Evolutionary conservation across 2,797 vertebrate species (phyloP).

Genomic region (Argyrosomus regius): DNA sequence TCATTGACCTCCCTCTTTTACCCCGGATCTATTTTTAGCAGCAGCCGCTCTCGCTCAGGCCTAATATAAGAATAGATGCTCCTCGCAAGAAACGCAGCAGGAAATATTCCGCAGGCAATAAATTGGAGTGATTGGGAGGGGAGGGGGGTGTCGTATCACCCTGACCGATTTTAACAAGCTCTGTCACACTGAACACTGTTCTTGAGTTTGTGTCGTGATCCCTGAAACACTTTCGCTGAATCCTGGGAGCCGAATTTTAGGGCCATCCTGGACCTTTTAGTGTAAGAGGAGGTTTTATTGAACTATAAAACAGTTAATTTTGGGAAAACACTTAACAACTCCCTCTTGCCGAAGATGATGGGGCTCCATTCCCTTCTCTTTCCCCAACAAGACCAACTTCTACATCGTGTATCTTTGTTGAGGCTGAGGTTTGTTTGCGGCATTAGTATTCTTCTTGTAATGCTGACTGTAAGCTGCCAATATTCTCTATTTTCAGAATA

Average conservation of each 20-base stretch:
- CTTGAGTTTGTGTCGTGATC: constrained; percentile 6
- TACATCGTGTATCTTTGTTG: not conserved
- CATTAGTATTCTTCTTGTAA: not conserved
- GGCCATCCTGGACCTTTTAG: not conserved
- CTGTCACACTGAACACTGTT: not conserved
- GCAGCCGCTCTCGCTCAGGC: constrained; percentile 63
- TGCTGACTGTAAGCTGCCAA: not conserved
- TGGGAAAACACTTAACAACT: constrained; percentile 4
- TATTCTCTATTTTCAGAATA: not conserved
- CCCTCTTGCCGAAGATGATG: not conserved
- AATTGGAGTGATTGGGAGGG: not conserved
- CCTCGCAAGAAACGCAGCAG: constrained; percentile 53
- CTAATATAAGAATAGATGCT: constrained; percentile 70
- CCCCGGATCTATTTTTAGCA: constrained; percentile 83
- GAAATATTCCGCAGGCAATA: constrained; percentile 52
- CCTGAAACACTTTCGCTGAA: not conserved
- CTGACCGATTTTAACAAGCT: constrained; percentile 23
- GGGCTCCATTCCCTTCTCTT: not conserved
- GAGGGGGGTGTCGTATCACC: constrained; percentile 18
- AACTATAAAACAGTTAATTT: constrained; percentile 1
- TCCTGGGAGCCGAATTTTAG: constrained; percentile 5
- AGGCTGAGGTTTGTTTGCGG: not conserved
- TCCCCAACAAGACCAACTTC: not conserved
- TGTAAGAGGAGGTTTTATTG: constrained; percentile 3
- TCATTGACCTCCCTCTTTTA: constrained; percentile 75